Evolutionary conservation across 1,140 invertebrate species (phyloP), one percentile per base, ranked within the genome.

Genomic region (Drosophila pectinifera): DNA sequence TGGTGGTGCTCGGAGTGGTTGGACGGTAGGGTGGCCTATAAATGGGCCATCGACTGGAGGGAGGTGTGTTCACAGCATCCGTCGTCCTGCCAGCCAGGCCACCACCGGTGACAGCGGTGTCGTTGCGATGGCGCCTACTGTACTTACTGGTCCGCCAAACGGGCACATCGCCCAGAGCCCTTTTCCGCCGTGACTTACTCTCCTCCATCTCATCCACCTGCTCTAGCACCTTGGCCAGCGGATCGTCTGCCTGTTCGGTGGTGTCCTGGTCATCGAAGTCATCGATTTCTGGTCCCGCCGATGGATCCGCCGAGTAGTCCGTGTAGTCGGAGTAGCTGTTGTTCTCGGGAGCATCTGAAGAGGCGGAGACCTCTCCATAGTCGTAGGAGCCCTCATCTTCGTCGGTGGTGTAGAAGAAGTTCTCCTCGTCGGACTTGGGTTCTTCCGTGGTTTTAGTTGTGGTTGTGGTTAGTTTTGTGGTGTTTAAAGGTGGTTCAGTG

Each of bases 271-370:
- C 49, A 13, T 58, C 73, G 7, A 55, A 49, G 16, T 80, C 70
- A 1, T 43, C 36, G 1, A 28, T 24, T 14, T 56, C 63, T 1
- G 49, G 49, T n/a, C 7, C 31, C 0, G 49, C 49, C 5, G 82
- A 70, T 0, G 80, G 22, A 14, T 77, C 80, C 5, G 76, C 76
- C 39, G 82, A 88, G 62, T 92, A 91, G 53, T 90, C 88, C 14
- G 82, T 82, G 48, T 90, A 86, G 14, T 84, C 82, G 41, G 91
- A 91, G 39, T 65, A 90, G 46, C 53, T 74, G 38, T 90, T 80
- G 42, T 82, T 69, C 11, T 79, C 78, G 0, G 82, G 79, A 14
- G 77, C 58, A 63, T 76, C 57, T 34, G 84, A 73, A 54, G 75
- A 89, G 2, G 62, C 41, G 3, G 78, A 80, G 13, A 38, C 43